Evolutionary conservation across 1,140 invertebrate species (phyloP).

Genomic region (Brachionus angularis): DNA sequence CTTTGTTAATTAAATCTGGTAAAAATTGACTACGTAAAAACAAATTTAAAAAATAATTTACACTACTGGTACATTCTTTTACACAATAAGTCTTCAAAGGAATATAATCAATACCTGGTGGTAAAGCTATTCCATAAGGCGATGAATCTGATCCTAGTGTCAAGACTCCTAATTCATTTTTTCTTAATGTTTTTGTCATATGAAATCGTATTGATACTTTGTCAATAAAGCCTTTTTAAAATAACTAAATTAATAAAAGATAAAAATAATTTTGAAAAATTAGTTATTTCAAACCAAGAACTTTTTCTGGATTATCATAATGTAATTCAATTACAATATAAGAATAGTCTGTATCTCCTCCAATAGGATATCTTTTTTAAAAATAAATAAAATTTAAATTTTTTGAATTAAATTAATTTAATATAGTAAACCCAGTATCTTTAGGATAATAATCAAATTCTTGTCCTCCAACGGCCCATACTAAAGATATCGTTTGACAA

Average conservation of each 20-base stretch:
- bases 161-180: too few species aligned
- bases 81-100: too few species aligned
- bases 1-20: too few species aligned
- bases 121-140: too few species aligned
- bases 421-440: background rate
- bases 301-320: background rate
- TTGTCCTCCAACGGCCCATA: constrained; percentile 13
- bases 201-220: background rate
- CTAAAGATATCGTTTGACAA: background rate
- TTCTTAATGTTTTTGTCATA: background rate
- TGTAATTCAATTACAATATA: background rate
- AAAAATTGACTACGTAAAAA: too few species aligned
- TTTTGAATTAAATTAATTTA: background rate
- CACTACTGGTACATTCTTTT: too few species aligned
- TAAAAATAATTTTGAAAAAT: background rate
- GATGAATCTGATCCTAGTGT: too few species aligned
- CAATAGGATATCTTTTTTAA: background rate
- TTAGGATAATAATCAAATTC: background rate
- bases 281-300: background rate
- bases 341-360: background rate
- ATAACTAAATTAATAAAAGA: too few species aligned
- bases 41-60: too few species aligned
- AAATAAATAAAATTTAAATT: background rate
- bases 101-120: too few species aligned
- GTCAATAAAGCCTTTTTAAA: background rate